Evolutionary conservation across 2,888 invertebrate genomes (phyloP), one percentile per base, ranked within the genome.

Genomic region (Odiellus spinosus): DNA sequence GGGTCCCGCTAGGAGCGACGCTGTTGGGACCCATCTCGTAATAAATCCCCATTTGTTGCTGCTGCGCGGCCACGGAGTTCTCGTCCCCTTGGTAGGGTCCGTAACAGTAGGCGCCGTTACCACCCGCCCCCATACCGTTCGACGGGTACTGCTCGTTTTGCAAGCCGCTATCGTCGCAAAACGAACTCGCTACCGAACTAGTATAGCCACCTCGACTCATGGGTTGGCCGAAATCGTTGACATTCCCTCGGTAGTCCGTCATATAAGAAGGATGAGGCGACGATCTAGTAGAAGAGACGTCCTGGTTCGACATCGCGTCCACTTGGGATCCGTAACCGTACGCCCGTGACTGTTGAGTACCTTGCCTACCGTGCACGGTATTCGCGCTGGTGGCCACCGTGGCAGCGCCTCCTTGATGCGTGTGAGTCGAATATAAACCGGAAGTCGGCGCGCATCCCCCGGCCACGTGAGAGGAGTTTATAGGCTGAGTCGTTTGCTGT

Each of bases 221-320:
- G 26, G 26, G 18, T 15, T 38, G 38, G 33, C 26, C 46, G 32
- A 49, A 52, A 11, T 42, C 36, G 3, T 48, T 3, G 17, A 44
- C 49, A 10, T 48, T 45, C 11, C 49, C 47, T 36, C 53, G 41
- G 35, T 51, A 53, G 14, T 53, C 51, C n/a, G 47, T 48, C 49
- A 51, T 47, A 38, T 53, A 53, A n/a, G n/a, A n/a, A 6, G 48
- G 51, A 20, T 49, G 32, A 5, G 45, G 44, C 17, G 48, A 46
- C 19, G 50, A 50, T 11, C 46, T 50, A 40, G 47, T 46, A 32
- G 50, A 49, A 14, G 53, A 53, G 10, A 12, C 18, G 38, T 15
- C 38, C 18, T 38, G 38, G 4, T n/a, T 38, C 43, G 45, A 32
- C 48, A 46, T n/a, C 44, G 44, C 5, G 19, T 42, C n/a, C 26